phyloP scores from a whole-genome alignment of 2,888 invertebrate species.

The Diarsia rubi region DNA sequence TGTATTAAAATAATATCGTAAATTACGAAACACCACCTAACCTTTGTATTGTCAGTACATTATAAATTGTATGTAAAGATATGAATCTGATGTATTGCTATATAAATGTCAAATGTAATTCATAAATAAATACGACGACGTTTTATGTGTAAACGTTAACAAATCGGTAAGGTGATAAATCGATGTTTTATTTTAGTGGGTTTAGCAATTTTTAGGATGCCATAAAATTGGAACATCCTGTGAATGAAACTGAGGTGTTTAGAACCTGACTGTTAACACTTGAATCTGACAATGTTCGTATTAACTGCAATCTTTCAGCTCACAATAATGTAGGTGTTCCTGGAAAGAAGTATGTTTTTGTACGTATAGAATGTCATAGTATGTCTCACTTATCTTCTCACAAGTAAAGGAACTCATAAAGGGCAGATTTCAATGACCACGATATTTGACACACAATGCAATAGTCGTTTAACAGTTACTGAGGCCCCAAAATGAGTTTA shows the following conservation, averaged over 20 bases:
- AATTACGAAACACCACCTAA: conserved; percentile 25
- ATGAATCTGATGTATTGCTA: conserved; percentile 47
- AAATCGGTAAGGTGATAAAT: conserved; percentile 54
- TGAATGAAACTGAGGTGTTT: neutral
- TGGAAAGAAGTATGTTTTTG: neutral
- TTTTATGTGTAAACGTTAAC: conserved; percentile 24
- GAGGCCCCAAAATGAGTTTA: neutral
- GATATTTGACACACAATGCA: neutral
- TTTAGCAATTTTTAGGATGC: conserved; percentile 18
- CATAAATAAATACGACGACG: conserved; percentile 33
- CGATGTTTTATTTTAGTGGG: conserved; percentile 15
- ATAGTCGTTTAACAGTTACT: neutral
- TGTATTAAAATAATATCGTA: conserved; percentile 43
- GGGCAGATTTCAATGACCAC: neutral
- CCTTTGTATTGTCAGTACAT: conserved; percentile 36
- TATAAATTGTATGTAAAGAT: conserved; percentile 46
- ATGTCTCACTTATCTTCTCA: neutral
- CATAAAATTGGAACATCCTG: conserved; percentile 6
- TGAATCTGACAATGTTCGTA: neutral
- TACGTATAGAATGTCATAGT: no score
- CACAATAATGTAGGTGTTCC: neutral
- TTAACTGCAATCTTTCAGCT: neutral
- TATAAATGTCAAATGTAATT: conserved; percentile 52
- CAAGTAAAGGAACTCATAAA: neutral
- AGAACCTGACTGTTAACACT: neutral